These are phyloP conservation scores for Sesia bembeciformis DNA, from an alignment of 2,888 invertebrate species.

Conservation along the genomic window DNA sequence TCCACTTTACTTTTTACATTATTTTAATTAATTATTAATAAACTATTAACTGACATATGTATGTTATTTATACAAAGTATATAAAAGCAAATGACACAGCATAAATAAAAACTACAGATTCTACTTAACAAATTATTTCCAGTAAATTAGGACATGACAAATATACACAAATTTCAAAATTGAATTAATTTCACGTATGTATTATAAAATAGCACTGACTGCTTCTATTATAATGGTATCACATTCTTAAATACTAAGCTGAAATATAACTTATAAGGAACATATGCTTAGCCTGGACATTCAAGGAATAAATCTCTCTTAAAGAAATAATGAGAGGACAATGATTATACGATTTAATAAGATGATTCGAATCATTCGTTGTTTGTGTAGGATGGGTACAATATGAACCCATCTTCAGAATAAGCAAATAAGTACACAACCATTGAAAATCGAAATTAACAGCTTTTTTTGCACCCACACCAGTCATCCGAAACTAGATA, in stretches of 20 bases:
- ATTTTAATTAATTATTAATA: not conserved
- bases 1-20: constrained; percentile 14
- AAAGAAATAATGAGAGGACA: constrained; percentile 24
- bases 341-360: constrained; percentile 3
- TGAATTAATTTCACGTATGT: constrained; percentile 39
- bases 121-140: constrained; percentile 34
- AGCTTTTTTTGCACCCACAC: constrained; percentile 31
- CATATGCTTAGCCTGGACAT: constrained; percentile 64
- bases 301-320: constrained; percentile 43
- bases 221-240: constrained; percentile 69
- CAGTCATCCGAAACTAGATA: constrained; percentile 1
- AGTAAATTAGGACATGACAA: constrained; percentile 39
- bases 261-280: constrained; percentile 63
- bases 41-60: constrained; percentile 9
- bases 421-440: constrained; percentile 66
- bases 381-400: constrained; percentile 3
- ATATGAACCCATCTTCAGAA: constrained; percentile 16
- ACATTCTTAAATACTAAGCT: constrained; percentile 63
- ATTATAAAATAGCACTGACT: constrained; percentile 43
- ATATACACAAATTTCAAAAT: constrained; percentile 39
- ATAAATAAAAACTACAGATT: constrained; percentile 23
- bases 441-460: constrained; percentile 39
- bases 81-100: constrained; percentile 27
- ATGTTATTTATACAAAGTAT: constrained; percentile 20
- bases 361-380: constrained; percentile 10